Evolutionary conservation across 92 coral and sea anemone genomes (phyloP), one percentile per base, ranked within the genome.

Genomic region (Metridium senile): DNA sequence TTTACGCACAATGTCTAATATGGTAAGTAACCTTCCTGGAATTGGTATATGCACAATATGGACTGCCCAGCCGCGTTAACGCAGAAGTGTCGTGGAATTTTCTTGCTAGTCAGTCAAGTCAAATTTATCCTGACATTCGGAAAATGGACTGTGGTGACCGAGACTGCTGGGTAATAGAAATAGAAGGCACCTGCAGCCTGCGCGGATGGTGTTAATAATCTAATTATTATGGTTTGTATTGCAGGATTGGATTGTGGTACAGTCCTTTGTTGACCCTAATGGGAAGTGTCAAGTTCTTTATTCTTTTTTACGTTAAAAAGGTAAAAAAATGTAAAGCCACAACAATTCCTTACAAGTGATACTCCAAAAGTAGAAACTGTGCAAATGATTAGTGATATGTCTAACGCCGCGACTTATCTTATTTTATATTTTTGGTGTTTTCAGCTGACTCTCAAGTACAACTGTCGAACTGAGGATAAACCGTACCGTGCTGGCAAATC

Each of bases 221-320:
- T n/a, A n/a, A n/a, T n/a, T n/a, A n/a, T n/a, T n/a, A n/a, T n/a
- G n/a, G n/a, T n/a, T n/a, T n/a, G n/a, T n/a, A n/a, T n/a, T n/a
- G 4, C 68, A 91, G 97, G 97, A 91, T 91, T 80, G 97, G 97
- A 4, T 78, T 89, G 66, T 91, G 93, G 97, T 91, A 84, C 77
- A 85, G 91, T 64, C 97, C 97, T 13, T 73, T 91, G 33, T 70
- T 91, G 18, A 90, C 93, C 10, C 82, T 91, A 16, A 91, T 91
- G 97, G 97, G 93, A 26, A 75, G 83, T 22, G 67, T 91, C 22
- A 88, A 91, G 64, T 80, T 91, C 11, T 82, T 84, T 63, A 73
- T 91, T 65, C 68, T 81, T 9, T 91, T 91, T 78, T 91, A 91
- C 68, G 91, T 93, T 62, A 88, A 73, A 49, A 91, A 91, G 97